A percentile compares a stretch with the other conserved stretches of the same genome.
Conservation (phyloP, 2,888 invertebrate species). For the Eulithis prunata region DNA sequence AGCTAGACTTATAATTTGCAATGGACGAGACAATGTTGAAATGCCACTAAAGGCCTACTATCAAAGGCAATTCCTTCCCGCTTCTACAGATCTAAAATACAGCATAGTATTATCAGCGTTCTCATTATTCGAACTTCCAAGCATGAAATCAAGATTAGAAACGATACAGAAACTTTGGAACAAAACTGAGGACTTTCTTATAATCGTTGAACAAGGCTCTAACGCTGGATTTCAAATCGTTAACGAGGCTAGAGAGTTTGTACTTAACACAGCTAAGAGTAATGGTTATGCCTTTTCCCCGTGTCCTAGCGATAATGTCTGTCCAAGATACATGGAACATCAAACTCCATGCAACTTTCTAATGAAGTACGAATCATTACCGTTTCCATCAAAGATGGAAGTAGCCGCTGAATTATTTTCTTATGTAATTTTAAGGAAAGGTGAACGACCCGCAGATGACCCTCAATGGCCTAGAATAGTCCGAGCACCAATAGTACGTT, state of each 20-base stretch:
- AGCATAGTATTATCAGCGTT: slow-evolving; percentile 93
- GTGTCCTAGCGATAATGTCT: slow-evolving; percentile 92
- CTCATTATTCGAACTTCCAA: slow-evolving; percentile 91
- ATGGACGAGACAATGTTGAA: slow-evolving; percentile 86
- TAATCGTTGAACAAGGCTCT: slow-evolving; percentile 93
- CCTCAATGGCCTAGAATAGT: slow-evolving; percentile 92
- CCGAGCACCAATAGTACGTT: slow-evolving; percentile 87
- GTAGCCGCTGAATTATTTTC: slow-evolving; percentile 86
- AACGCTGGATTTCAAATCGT: slow-evolving; percentile 92
- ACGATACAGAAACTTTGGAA: slow-evolving; percentile 92
- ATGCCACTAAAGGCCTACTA: slow-evolving; percentile 86
- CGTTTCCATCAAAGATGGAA: slow-evolving; percentile 73
- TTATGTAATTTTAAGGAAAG: slow-evolving; percentile 93
- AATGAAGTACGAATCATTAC: slow-evolving; percentile 84
- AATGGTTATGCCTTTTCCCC: slow-evolving; percentile 90
- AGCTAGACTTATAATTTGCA: slow-evolving; percentile 87
- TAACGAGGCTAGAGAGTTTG: slow-evolving; percentile 93
- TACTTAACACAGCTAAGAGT: slow-evolving; percentile 82
- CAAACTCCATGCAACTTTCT: slow-evolving; percentile 92
- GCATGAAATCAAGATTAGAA: slow-evolving; percentile 86
- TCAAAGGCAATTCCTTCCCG: slow-evolving; percentile 93
- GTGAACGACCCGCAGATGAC: slow-evolving; percentile 77
- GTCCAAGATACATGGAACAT: slow-evolving; percentile 88
- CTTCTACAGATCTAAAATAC: slow-evolving; percentile 85
- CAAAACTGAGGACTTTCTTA: slow-evolving; percentile 91